Percentiles rank a stretch among this genome's conserved stretches.
Conservation (phyloP, 2,888 invertebrate species). For the Leucoptera coffeella region DNA sequence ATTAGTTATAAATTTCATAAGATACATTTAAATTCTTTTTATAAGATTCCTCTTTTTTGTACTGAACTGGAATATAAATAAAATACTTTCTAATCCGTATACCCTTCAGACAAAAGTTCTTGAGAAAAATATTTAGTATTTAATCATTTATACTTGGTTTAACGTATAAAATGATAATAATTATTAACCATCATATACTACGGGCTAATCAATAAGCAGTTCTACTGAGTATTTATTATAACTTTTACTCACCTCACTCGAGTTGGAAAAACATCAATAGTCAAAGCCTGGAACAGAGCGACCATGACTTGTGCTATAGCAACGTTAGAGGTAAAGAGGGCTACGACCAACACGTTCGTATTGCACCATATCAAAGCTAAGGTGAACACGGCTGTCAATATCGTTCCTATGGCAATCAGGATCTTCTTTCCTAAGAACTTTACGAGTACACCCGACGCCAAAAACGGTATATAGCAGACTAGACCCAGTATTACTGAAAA, state of each 20-base stretch:
- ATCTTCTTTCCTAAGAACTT: slow-evolving; percentile 24
- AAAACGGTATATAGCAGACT: slow-evolving; percentile 16
- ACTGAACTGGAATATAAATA: no score
- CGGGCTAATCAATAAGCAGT: no score
- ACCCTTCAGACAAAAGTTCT: no score
- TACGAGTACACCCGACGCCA: slow-evolving; percentile 18
- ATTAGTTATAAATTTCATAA: no score
- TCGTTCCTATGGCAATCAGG: slow-evolving; percentile 11
- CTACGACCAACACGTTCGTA: slow-evolving; percentile 15
- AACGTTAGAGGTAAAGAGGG: slow-evolving; percentile 15
- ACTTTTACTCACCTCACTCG: slow-evolving; percentile 20
- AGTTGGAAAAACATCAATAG: slow-evolving; percentile 23
- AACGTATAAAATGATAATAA: no score
- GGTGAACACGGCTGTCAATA: slow-evolving; percentile 7
- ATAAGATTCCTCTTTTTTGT: no score
- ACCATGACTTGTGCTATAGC: slow-evolving; percentile 16
- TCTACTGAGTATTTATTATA: no score
- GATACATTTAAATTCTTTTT: no score
- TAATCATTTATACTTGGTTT: no score
- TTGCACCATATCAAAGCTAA: slow-evolving; percentile 16
- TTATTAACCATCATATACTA: no score
- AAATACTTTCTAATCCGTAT: no score
- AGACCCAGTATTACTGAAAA: slow-evolving; percentile 25
- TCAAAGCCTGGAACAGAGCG: slow-evolving; percentile 18
- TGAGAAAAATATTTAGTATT: no score